A percentile compares a stretch with the other conserved stretches of the same genome.
These are phyloP conservation scores for Lasioglossum marginatum DNA, from an alignment of 2,888 invertebrate genomes.

Conservation along the genomic window DNA sequence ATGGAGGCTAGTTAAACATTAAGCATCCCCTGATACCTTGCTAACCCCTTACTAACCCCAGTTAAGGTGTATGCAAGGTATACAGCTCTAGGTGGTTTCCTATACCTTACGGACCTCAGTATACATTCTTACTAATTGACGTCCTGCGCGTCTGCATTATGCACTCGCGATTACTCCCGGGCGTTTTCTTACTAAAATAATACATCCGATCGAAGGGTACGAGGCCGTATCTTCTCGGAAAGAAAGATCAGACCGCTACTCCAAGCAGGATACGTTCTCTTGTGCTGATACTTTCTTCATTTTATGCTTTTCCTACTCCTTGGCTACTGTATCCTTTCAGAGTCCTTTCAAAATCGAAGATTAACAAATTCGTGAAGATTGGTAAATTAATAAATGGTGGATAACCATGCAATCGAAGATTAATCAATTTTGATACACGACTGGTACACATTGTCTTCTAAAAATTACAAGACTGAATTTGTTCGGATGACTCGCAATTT, in stretches of 20 bases:
- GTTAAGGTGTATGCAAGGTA: conserved; percentile 79
- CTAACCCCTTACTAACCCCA: conserved; percentile 81
- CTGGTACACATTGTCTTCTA: no score
- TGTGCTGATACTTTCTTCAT: neutral
- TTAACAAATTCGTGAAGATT: neutral
- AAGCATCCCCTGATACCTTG: conserved; percentile 83
- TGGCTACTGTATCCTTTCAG: neutral
- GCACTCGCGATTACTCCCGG: conserved; percentile 79
- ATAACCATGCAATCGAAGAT: neutral
- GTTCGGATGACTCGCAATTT: no score
- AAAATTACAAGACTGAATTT: neutral
- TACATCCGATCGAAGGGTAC: conserved; percentile 63
- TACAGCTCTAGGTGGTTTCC: conserved; percentile 76
- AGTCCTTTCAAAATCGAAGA: neutral
- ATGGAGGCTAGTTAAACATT: conserved; percentile 84
- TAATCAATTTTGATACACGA: neutral
- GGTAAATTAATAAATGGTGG: neutral
- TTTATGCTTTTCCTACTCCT: neutral
- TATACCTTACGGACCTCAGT: conserved; percentile 79
- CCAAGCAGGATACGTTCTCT: neutral
- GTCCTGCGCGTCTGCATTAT: conserved; percentile 80
- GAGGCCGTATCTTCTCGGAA: conserved; percentile 2
- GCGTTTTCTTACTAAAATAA: conserved; percentile 75
- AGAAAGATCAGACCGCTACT: conserved; percentile 6
- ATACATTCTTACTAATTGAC: conserved; percentile 84